Evolutionary conservation across 2,113 vertebrate species (phyloP).

Genomic region (Hydropotes inermis): DNA sequence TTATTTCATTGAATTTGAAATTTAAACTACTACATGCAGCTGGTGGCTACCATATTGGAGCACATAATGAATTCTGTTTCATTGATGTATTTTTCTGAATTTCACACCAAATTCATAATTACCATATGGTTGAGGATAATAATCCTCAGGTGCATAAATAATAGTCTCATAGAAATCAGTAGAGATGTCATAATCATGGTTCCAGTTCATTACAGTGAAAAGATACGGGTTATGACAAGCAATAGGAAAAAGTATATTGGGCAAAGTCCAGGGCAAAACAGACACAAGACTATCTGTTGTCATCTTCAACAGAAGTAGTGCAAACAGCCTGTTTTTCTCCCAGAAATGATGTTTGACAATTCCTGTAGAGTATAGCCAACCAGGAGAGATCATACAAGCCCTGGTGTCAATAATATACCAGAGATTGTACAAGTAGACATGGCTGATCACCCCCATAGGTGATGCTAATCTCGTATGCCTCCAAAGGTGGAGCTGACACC

Average conservation of each 20-base stretch:
- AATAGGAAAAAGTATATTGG: not conserved
- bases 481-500: too few species aligned
- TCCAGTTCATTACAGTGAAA: not conserved
- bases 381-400: not conserved
- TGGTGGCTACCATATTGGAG: not conserved
- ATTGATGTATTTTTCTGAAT: not conserved
- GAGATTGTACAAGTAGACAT: not conserved
- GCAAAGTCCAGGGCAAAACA: accelerated
- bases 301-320: too few species aligned
- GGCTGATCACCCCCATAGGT: not conserved
- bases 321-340: not conserved
- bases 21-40: not conserved
- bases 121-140: not conserved
- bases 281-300: not conserved
- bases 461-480: not conserved
- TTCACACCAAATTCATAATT: not conserved
- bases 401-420: not conserved
- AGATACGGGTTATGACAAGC: not conserved
- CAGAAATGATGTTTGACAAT: not conserved
- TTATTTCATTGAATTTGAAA: not conserved
- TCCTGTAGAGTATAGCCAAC: not conserved
- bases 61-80: not conserved
- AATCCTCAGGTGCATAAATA: not conserved
- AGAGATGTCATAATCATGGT: not conserved
- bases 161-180: not conserved